Conservation (phyloP, 2,888 invertebrate genomes). For the Caenorhabditis japonica region DNA sequence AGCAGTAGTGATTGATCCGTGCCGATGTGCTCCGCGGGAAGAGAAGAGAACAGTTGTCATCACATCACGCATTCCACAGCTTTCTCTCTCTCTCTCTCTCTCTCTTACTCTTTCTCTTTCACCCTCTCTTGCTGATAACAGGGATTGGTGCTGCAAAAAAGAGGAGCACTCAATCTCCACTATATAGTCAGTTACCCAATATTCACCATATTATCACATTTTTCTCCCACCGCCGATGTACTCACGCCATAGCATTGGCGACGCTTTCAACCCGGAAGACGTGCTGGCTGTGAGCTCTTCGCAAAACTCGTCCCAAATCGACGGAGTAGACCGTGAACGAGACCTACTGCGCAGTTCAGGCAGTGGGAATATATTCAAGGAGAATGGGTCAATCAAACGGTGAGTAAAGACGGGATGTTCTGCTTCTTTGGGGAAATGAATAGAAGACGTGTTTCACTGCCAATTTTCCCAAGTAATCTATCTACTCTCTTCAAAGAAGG, state of each 20-base stretch:
- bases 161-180: background rate
- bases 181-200: conserved; percentile 26
- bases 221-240: conserved; percentile 22
- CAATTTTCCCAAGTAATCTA: conserved; percentile 53
- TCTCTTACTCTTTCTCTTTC: conserved; percentile 12
- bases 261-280: conserved; percentile 31
- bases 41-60: conserved; percentile 49
- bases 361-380: conserved; percentile 58
- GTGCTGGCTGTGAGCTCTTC: conserved; percentile 49
- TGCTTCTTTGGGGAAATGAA: background rate
- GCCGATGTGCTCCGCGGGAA: conserved; percentile 3
- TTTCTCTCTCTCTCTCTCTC: conserved; percentile 11
- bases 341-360: conserved; percentile 52
- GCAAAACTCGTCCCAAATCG: conserved; percentile 53
- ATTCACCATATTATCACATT: background rate
- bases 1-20: conserved; percentile 51
- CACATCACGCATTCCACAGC: conserved; percentile 53
- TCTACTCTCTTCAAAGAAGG: conserved; percentile 7
- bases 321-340: conserved; percentile 26
- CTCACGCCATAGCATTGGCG: conserved; percentile 46
- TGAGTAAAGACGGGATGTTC: conserved; percentile 21
- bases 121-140: conserved; percentile 12
- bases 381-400: conserved; percentile 55
- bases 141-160: conserved; percentile 19
- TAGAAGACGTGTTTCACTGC: conserved; percentile 23